A percentile compares a stretch with the other conserved stretches of the same genome.
phyloP scores from a whole-genome alignment of 2,797 vertebrate genomes.

The Takifugu ocellatus region DNA sequence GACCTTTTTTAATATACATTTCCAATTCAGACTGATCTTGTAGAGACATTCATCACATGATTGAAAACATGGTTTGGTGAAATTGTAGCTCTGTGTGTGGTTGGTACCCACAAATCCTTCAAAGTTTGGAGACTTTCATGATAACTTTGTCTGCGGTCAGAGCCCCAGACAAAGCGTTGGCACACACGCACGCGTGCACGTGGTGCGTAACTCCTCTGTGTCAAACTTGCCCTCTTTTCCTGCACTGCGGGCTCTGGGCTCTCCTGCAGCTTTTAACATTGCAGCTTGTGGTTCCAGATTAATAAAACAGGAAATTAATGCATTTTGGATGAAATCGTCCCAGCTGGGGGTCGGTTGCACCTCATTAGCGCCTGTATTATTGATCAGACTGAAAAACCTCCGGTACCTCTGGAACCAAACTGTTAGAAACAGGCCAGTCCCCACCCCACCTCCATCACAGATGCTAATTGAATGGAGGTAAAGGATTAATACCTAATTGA shows the following conservation, averaged over 20 bases:
- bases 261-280: slow-evolving; percentile 73
- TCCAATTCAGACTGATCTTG: too few species aligned
- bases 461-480: slow-evolving; percentile 68
- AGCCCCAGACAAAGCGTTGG: slow-evolving; percentile 38
- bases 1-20: too few species aligned
- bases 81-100: slow-evolving; percentile 1
- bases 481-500: slow-evolving; percentile 74
- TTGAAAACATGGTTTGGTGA: not conserved
- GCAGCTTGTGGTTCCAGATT: slow-evolving; percentile 71
- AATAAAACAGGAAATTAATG: slow-evolving; percentile 83
- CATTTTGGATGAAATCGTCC: slow-evolving; percentile 80
- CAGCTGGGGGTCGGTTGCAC: slow-evolving; percentile 67
- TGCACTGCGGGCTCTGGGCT: slow-evolving; percentile 60
- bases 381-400: slow-evolving; percentile 74
- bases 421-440: slow-evolving; percentile 46
- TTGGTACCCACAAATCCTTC: not conserved
- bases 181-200: slow-evolving; percentile 26
- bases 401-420: slow-evolving; percentile 61
- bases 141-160: slow-evolving; percentile 45
- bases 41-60: not conserved
- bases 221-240: slow-evolving; percentile 41
- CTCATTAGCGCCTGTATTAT: slow-evolving; percentile 81
- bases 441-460: slow-evolving; percentile 44
- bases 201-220: slow-evolving; percentile 38
- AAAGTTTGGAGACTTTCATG: slow-evolving; percentile 46